Evolutionary conservation across 2,113 vertebrate genomes (phyloP).

Genomic region (Blennius ocellaris): DNA sequence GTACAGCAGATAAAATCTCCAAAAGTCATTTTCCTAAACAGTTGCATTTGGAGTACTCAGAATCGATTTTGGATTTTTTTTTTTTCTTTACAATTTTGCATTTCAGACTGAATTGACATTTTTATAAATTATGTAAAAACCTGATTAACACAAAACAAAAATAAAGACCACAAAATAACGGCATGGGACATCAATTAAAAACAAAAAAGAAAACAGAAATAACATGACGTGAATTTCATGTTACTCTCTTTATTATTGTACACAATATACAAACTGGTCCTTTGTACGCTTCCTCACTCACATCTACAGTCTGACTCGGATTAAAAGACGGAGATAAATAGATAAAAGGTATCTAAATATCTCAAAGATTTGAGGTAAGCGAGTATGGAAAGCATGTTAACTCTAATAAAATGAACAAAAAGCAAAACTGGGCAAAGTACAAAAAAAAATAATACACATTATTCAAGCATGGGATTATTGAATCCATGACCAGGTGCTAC

Average conservation of each 20-base stretch:
- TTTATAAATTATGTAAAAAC: slow-evolving; percentile 91
- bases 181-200: slow-evolving; percentile 71
- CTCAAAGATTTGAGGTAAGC: slow-evolving; percentile 90
- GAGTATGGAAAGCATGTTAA: slow-evolving; percentile 83
- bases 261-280: slow-evolving; percentile 96
- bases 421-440: slow-evolving; percentile 71
- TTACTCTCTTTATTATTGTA: slow-evolving; percentile 89
- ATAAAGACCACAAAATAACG: slow-evolving; percentile 70
- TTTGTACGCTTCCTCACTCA: slow-evolving; percentile 87
- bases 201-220: slow-evolving; percentile 61
- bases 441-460: slow-evolving; percentile 53
- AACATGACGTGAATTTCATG: slow-evolving; percentile 81
- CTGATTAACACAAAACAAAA: slow-evolving; percentile 80
- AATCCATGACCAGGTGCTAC: slow-evolving; percentile 57
- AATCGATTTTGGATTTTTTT: slow-evolving; percentile 79
- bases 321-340: slow-evolving; percentile 92
- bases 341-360: slow-evolving; percentile 87
- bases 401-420: slow-evolving; percentile 69
- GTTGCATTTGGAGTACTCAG: slow-evolving; percentile 89
- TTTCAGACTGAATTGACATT: slow-evolving; percentile 69
- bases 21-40: slow-evolving; percentile 92
- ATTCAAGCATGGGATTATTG: slow-evolving; percentile 71
- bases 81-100: slow-evolving; percentile 83
- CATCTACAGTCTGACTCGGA: slow-evolving; percentile 83
- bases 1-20: slow-evolving; percentile 98